Base-by-base conservation (phyloP, 2,888 invertebrate species). In the Drosophila borborema region DNA sequence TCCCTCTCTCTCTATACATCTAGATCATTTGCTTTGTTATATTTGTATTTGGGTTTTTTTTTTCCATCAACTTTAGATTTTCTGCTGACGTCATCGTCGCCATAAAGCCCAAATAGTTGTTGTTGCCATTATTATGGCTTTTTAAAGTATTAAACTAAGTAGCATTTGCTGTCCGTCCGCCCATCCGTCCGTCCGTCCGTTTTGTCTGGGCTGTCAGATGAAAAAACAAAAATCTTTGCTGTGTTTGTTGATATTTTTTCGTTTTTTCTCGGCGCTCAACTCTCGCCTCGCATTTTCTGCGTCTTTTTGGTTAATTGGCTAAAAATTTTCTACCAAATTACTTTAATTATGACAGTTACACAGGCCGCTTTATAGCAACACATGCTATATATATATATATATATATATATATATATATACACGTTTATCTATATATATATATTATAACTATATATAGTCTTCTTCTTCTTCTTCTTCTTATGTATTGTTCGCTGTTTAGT, bases 291-390 rank as follows among this genome's bases (percentile, higher is more conserved):
- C 79, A 87, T 85, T 85, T 89, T 85, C 89, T 87, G 86, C 86
- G 82, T 88, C 81, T 82, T 89, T 89, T 86, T 89, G 81, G 80
- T 85, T 91, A 91, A 91, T 91, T 91, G 91, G 88, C 88, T 91
- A 85, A 90, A 89, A 77, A 85, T 91, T 91, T 91, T 91, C 90
- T 90, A 91, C 91, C 83, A 90, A 90, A 91, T 91, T 91, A 91
- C 91, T 91, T 91, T 88, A 91, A 91, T 91, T 91, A 90, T 86
- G 82, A 81, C 90, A 86, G 90, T 88, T 89, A 82, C 82, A 86
- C 80, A 87, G 82, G 69, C 72, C 71, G 70, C 74, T 72, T 63
- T 62, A 61, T 46, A 51, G 41, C 41, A 28, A 46, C 31, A 2
- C n/a, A 31, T 10, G 16, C 34, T 56, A 53, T 64, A 56, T 58